A percentile compares a stretch with the other conserved stretches of the same genome.
phyloP scores from a whole-genome alignment of 2,888 invertebrate genomes.

The Drosophila incognita region DNA sequence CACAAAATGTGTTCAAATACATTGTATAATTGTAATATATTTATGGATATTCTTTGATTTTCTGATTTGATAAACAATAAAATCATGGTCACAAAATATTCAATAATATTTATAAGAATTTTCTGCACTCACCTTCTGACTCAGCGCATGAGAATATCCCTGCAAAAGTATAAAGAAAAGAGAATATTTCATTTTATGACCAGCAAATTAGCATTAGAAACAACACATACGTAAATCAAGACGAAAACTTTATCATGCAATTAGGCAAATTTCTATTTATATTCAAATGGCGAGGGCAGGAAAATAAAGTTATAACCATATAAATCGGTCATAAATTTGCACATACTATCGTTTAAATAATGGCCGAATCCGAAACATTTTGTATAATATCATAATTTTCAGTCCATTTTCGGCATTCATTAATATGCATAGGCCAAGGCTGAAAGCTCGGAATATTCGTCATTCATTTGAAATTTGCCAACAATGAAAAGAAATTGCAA shows the following conservation, averaged over 20 bases:
- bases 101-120: background rate
- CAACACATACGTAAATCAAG: background rate
- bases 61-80: background rate
- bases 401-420: slow-evolving; percentile 14
- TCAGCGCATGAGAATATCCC: slow-evolving; percentile 5
- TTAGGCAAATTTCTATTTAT: slow-evolving; percentile 16
- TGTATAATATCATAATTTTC: slow-evolving; percentile 17
- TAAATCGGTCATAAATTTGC: slow-evolving; percentile 34
- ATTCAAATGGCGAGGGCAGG: slow-evolving; percentile 5
- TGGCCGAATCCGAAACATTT: slow-evolving; percentile 2
- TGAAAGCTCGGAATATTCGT: slow-evolving; percentile 13
- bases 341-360: slow-evolving; percentile 11
- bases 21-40: background rate
- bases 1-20: background rate
- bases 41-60: background rate
- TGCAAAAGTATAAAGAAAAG: background rate
- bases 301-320: slow-evolving; percentile 19
- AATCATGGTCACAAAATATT: background rate
- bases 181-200: background rate
- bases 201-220: background rate
- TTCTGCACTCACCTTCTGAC: background rate
- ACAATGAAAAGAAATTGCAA: slow-evolving; percentile 4
- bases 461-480: slow-evolving; percentile 2
- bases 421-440: slow-evolving; percentile 35
- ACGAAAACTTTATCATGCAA: slow-evolving; percentile 20